Evolutionary conservation across 2,113 vertebrate species (phyloP).

Genomic region (Xerus inauris): DNA sequence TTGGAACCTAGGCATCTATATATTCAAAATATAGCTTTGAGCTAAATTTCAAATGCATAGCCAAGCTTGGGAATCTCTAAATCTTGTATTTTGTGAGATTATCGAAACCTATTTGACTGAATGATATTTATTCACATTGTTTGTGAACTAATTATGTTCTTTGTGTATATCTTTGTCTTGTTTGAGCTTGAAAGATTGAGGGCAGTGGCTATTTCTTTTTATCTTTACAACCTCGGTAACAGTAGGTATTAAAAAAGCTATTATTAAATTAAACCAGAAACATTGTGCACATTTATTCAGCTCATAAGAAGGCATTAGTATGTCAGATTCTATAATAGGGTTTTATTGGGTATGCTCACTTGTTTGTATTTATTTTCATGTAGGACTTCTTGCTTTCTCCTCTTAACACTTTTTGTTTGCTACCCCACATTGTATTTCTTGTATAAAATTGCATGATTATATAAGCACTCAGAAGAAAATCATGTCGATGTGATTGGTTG

Average conservation of each 20-base stretch:
- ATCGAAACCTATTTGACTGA: conserved; percentile 13
- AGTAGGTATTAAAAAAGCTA: not conserved
- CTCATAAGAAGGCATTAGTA: not conserved
- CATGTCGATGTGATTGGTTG: not conserved
- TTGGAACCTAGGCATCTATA: not conserved
- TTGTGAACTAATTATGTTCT: conserved; percentile 30
- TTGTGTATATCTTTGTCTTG: conserved; percentile 3
- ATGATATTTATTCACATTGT: not conserved
- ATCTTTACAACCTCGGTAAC: not conserved
- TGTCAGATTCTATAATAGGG: not conserved
- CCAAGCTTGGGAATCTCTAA: not conserved
- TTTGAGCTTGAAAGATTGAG: conserved; percentile 22
- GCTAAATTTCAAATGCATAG: not conserved
- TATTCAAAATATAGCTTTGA: not conserved
- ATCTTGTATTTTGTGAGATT: conserved; percentile 26
- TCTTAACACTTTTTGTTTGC: not conserved
- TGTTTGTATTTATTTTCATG: not conserved
- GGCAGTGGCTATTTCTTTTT: conserved; percentile 45
- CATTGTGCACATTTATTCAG: not conserved
- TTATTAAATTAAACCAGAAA: conserved; percentile 22
- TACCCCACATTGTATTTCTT: not conserved
- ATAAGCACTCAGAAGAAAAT: not conserved
- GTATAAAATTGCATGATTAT: not conserved
- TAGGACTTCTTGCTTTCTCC: not conserved
- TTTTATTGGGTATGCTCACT: not conserved